phyloP scores from a whole-genome alignment of 2,113 vertebrate species.

The Sisor rabdophorus region DNA sequence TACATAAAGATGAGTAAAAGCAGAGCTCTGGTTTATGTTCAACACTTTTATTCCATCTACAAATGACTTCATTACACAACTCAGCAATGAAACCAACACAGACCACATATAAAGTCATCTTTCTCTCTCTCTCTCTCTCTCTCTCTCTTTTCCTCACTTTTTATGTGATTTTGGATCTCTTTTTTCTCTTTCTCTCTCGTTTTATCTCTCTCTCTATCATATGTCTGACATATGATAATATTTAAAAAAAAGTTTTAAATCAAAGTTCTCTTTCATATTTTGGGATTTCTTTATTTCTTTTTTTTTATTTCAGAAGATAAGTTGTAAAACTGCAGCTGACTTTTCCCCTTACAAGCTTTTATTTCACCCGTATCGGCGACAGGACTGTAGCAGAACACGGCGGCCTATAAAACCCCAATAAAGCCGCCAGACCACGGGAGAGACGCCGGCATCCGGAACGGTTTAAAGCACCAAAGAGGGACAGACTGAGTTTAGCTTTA shows the following conservation, averaged over 20 bases:
- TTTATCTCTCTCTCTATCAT: neutral
- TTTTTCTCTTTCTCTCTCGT: neutral
- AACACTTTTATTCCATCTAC: conserved; percentile 12
- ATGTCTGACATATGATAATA: neutral
- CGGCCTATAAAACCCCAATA: conserved; percentile 21
- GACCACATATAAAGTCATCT: conserved; percentile 19
- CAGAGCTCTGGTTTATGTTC: conserved; percentile 6
- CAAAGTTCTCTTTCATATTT: neutral
- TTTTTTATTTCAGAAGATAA: conserved; percentile 1
- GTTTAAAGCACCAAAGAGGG: conserved; percentile 23
- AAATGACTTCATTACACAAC: conserved; percentile 6
- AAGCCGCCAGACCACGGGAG: conserved; percentile 13
- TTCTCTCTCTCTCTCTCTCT: conserved; percentile 1
- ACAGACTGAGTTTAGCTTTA: conserved; percentile 17
- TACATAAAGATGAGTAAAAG: neutral
- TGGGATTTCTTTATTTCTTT: neutral
- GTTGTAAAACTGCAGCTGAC: conserved; percentile 22
- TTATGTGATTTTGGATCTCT: too few relatives aligned
- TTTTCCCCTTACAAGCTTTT: conserved; percentile 24
- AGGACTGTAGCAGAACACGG: conserved; percentile 19
- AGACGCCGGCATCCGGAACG: neutral
- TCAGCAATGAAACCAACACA: neutral
- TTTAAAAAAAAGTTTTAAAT: neutral
- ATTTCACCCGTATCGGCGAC: conserved; percentile 17
- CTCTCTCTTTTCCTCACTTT: neutral